Evolutionary conservation across 2,797 vertebrate species (phyloP).

Genomic region (Myoxocephalus aenaeus): DNA sequence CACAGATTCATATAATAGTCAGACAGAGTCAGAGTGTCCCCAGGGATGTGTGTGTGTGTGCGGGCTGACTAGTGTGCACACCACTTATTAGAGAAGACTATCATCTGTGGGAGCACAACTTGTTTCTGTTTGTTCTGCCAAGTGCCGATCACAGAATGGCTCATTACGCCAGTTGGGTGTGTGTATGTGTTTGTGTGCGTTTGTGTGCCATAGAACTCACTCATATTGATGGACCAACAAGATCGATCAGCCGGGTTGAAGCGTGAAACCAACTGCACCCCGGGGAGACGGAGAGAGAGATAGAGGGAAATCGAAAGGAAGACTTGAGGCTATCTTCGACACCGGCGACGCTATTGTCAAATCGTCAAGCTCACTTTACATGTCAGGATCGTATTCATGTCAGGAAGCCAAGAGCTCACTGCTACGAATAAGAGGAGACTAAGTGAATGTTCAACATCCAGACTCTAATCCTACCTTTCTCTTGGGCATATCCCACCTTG

Average conservation of each 20-base stretch:
- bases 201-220: constrained; percentile 24
- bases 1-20: constrained; percentile 45
- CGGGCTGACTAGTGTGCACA: constrained; percentile 27
- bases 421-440: not conserved
- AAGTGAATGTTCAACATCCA: not conserved
- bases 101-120: constrained; percentile 51
- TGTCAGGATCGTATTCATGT: constrained; percentile 11
- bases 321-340: not conserved
- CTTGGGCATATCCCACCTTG: not conserved
- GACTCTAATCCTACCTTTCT: not conserved
- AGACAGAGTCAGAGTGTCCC: constrained; percentile 16
- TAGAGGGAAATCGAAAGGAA: not conserved
- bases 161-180: constrained; percentile 44
- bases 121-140: constrained; percentile 62
- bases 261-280: constrained; percentile 48
- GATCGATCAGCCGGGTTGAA: constrained; percentile 53
- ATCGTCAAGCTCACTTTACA: constrained; percentile 13
- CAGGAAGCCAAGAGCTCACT: not conserved
- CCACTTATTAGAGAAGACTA: constrained; percentile 48
- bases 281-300: not conserved
- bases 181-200: too few relatives aligned
- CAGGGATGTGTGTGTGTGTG: not conserved
- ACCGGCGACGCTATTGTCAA: not conserved
- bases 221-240: constrained; percentile 55
- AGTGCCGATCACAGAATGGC: constrained; percentile 50